Evolutionary conservation across 2,113 vertebrate genomes (phyloP).

Genomic region (Nipponia nippon): DNA sequence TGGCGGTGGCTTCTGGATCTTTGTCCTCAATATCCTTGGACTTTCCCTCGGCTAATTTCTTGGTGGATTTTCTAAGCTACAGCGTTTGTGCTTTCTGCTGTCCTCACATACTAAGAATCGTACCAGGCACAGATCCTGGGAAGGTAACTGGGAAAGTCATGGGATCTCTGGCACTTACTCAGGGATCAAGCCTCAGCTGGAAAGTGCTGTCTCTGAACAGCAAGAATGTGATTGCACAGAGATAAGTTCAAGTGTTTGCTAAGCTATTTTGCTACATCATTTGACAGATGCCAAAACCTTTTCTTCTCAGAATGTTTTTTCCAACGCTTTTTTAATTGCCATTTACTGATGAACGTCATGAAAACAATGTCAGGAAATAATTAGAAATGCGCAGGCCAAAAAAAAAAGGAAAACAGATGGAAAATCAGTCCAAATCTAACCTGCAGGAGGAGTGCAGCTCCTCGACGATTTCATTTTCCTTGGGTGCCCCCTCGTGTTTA

Average conservation of each 20-base stretch:
- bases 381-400: fast-evolving
- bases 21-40: neutral
- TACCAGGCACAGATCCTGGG: neutral
- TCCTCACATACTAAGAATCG: neutral
- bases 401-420: neutral
- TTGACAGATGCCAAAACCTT: neutral
- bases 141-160: neutral
- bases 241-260: neutral
- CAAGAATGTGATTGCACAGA: neutral
- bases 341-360: neutral
- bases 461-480: constrained; percentile 28
- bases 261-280: neutral
- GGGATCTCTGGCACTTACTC: neutral
- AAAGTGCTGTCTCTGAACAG: neutral
- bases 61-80: neutral
- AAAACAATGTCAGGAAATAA: neutral
- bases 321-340: neutral
- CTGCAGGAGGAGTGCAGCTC: neutral
- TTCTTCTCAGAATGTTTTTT: neutral
- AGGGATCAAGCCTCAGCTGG: neutral
- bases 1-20: neutral
- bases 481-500: constrained; percentile 41
- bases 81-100: neutral
- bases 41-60: neutral
- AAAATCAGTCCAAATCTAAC: neutral